Evolutionary conservation across 2,113 vertebrate species (phyloP).

Genomic region (crab-eating macaque (Macaca fascicularis)): T2T-MFA8v1.1 NC_088387.1:65812001-65812500

Average conservation of each 20-base stretch:
- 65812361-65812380: background rate
- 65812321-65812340: conserved; percentile 35
- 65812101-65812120: conserved; percentile 9
- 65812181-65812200: background rate
- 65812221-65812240: conserved; percentile 13
- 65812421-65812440: conserved; percentile 10
- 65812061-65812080: conserved; percentile 42
- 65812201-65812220: background rate
- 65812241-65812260: conserved; percentile 18
- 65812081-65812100: background rate
- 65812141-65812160: background rate
- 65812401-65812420: background rate
- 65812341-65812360: background rate
- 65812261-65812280: conserved; percentile 12
- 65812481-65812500: conserved; percentile 24
- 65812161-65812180: background rate
- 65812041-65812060: conserved; percentile 5
- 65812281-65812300: background rate
- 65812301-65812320: background rate
- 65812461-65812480: background rate
- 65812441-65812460: conserved; percentile 8
- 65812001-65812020: conserved; percentile 22
- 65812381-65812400: background rate
- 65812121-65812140: background rate
- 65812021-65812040: background rate